phyloP scores from a whole-genome alignment of 2,888 invertebrate species.

The Alloscopus bannaensis region DNA sequence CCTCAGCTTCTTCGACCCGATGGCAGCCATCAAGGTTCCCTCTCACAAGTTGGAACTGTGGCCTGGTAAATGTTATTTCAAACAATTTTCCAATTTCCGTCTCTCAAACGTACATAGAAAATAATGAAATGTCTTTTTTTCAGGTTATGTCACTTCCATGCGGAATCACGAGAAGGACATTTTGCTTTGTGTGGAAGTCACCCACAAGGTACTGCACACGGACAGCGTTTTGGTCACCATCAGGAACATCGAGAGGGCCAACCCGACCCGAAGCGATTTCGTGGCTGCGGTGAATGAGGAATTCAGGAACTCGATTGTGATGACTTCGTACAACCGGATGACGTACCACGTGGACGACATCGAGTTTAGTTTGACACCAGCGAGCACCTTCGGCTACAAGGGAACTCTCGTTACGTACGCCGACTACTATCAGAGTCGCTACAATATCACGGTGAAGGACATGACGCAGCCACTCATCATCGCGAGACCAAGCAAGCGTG shows the following conservation, averaged over 20 bases:
- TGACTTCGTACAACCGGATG: conserved; percentile 75
- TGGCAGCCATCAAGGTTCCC: conserved; percentile 14
- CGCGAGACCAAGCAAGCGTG: conserved; percentile 58
- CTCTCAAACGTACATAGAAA: too few relatives aligned
- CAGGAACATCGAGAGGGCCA: background rate
- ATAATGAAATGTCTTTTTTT: too few relatives aligned
- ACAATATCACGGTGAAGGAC: conserved; percentile 41
- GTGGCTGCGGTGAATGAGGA: conserved; percentile 21
- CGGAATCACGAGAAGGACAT: conserved; percentile 75
- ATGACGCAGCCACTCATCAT: conserved; percentile 66
- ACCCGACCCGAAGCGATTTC: background rate
- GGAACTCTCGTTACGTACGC: conserved; percentile 73
- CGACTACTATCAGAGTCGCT: conserved; percentile 76
- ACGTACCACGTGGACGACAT: conserved; percentile 78
- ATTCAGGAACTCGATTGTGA: conserved; percentile 71
- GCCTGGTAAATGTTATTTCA: conserved; percentile 49
- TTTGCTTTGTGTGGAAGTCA: conserved; percentile 75
- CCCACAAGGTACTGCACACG: conserved; percentile 75
- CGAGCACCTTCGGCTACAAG: conserved; percentile 74
- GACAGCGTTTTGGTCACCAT: conserved; percentile 74
- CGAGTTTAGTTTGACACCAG: conserved; percentile 76
- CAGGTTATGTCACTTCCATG: conserved; percentile 75
- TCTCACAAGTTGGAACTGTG: conserved; percentile 22
- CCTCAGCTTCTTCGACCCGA: conserved; percentile 64
- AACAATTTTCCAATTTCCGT: too few relatives aligned